A percentile compares a stretch with the other conserved stretches of the same genome.
These are phyloP conservation scores for Alentia gelatinosa DNA, from an alignment of 2,888 invertebrate species.

Conservation along the genomic window DNA sequence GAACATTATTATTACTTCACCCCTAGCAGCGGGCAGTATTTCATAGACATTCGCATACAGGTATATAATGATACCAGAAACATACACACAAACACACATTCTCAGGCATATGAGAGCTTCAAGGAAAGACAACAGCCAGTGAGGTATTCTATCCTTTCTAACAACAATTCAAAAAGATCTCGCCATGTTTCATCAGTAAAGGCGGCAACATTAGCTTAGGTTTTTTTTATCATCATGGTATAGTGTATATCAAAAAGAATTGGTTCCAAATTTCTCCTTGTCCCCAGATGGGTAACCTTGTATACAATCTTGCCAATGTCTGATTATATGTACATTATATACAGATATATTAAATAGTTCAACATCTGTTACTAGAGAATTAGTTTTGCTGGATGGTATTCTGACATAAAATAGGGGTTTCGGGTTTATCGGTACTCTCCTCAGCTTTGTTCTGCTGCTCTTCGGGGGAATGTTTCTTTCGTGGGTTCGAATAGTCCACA, in stretches of 20 bases:
- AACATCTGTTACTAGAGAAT: neutral
- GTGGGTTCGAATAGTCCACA: constrained; percentile 4
- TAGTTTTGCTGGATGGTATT: neutral
- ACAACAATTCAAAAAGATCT: constrained; percentile 8
- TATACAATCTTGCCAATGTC: neutral
- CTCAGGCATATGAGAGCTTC: neutral
- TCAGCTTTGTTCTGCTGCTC: neutral
- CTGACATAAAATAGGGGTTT: neutral
- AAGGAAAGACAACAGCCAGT: constrained; percentile 1
- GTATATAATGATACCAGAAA: too few species aligned
- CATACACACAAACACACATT: neutral
- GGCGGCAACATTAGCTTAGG: neutral
- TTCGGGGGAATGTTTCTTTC: neutral
- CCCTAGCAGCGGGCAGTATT: too few species aligned
- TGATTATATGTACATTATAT: neutral
- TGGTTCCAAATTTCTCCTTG: neutral
- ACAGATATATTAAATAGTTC: constrained; percentile 4
- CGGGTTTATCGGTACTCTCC: neutral
- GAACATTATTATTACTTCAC: too few species aligned
- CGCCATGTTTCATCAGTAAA: neutral
- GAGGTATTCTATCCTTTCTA: constrained; percentile 42
- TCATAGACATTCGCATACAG: too few species aligned
- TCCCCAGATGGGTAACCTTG: neutral
- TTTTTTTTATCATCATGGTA: neutral
- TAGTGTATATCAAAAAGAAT: neutral